phyloP scores from a whole-genome alignment of 2,113 vertebrate species.

The Colaptes auratus region DNA sequence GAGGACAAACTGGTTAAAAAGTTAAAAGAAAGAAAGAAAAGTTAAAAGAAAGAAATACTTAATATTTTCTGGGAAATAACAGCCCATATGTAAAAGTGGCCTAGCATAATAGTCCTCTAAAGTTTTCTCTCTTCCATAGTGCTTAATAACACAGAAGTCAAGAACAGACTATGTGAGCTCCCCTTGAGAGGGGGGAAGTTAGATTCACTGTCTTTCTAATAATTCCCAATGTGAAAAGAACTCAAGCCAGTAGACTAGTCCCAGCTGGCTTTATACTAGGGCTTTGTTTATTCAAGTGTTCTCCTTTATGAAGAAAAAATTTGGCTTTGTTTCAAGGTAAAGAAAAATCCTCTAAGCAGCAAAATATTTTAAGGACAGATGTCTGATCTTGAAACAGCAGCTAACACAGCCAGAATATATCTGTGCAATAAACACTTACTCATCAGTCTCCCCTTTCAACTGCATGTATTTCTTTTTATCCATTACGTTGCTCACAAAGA shows the following conservation, averaged over 20 bases:
- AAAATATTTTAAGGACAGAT: conserved; percentile 57
- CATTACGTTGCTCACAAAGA: conserved; percentile 7
- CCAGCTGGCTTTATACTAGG: conserved; percentile 42
- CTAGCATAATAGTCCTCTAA: not conserved
- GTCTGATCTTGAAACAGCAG: conserved; percentile 58
- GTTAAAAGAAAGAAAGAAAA: not conserved
- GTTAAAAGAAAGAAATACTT: not conserved
- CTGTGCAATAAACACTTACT: conserved; percentile 42
- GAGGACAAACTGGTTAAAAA: not conserved
- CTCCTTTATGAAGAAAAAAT: conserved; percentile 59
- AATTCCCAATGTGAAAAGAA: conserved; percentile 44
- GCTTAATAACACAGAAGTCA: not conserved
- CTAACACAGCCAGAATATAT: not conserved
- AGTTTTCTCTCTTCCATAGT: not conserved
- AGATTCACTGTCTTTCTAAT: conserved; percentile 15
- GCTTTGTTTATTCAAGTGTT: conserved; percentile 71
- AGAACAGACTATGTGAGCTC: not conserved
- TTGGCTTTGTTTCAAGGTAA: conserved; percentile 56
- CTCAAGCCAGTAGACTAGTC: conserved; percentile 51
- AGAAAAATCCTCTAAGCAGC: conserved; percentile 37
- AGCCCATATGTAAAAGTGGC: not conserved
- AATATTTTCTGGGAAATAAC: not conserved
- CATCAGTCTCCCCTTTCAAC: conserved; percentile 18
- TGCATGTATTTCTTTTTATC: conserved; percentile 38
- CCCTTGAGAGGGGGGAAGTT: not conserved